phyloP scores from a whole-genome alignment of 2,888 invertebrate genomes.

The Gryllus longicercus region DNA sequence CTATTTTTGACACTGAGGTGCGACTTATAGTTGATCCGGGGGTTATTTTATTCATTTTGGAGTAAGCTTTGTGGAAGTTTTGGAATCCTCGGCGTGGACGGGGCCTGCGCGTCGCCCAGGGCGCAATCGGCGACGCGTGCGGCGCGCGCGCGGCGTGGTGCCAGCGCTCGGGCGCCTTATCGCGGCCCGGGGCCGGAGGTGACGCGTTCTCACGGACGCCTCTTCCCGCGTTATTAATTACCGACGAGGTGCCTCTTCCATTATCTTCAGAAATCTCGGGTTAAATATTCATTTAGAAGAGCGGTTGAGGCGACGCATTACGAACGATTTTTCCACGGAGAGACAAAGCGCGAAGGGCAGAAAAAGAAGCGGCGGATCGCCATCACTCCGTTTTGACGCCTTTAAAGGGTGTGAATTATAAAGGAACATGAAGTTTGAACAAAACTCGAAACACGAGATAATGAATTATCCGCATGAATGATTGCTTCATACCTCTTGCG shows the following conservation, averaged over 20 bases:
- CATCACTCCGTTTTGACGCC: conserved; percentile 19
- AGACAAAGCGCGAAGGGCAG: not conserved
- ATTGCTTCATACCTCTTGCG: conserved; percentile 17
- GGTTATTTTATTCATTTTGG: no score
- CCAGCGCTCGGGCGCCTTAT: no score
- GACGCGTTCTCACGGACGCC: not conserved
- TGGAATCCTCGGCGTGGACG: no score
- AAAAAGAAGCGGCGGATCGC: conserved; percentile 11
- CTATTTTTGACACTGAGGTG: no score
- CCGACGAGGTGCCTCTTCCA: not conserved
- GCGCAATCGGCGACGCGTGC: no score
- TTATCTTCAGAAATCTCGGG: not conserved
- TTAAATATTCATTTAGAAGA: not conserved
- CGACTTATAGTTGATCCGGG: no score
- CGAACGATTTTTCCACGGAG: not conserved
- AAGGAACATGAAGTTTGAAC: conserved; percentile 19
- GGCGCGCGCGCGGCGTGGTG: no score
- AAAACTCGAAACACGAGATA: conserved; percentile 21
- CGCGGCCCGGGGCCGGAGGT: no score
- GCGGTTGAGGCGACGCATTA: not conserved
- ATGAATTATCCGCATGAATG: conserved; percentile 22
- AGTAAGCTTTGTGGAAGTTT: no score
- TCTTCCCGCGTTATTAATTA: not conserved
- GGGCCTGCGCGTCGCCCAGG: no score
- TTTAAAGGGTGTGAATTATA: conserved; percentile 19